Base-by-base conservation (phyloP, 2,888 invertebrate genomes). In the Yponomeuta malinellus region DNA sequence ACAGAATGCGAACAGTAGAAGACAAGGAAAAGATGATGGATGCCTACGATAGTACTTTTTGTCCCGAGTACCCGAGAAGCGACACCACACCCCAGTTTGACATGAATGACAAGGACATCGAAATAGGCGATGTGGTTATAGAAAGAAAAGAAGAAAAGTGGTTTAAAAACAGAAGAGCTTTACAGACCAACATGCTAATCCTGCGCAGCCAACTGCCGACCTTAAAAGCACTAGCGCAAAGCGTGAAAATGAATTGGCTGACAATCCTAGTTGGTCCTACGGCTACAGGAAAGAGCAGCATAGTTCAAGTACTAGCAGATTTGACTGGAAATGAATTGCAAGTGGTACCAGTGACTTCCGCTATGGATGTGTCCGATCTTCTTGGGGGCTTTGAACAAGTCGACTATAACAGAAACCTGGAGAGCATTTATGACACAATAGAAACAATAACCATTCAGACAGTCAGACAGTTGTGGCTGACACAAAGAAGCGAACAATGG, bases 321-420 rank as follows among this genome's bases (percentile, higher is more conserved):
- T 84, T 98, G 71, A 93, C 94, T 0, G 97, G 97, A 1, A 94
- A 94, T 76, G 93, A 94, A 72, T 90, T 98, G 67, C 94, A 94
- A 76, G 94, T 96, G 0, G 89, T 99, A 72, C 94, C 96, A 12
- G 96, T 98, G 70, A 98, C 97, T 78, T 96, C 97, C 48, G 96
- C 97, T 59, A 98, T 98, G 95, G 99, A 99, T 81, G 97, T 98
- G 0, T 97, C 96, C 0, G 98, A 99, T 83, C 94, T 99, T 70
- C 93, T 99, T 1, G 99, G 99, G 70, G 98, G 98, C 74, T 99
- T 99, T 88, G 99, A 99, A 93, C 99, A 99, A 95, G 93, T 94
- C 2, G 96, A 96, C 81, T 94, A 95, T 77, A 94, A 94, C 74
- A 92, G 95, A 76, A 96, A 96, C 81, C 90, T 97, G 67, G 96